Evolutionary conservation across 2,113 vertebrate species (phyloP), one percentile per base, ranked within the genome.

Genomic region (Vulpes vulpes): DNA sequence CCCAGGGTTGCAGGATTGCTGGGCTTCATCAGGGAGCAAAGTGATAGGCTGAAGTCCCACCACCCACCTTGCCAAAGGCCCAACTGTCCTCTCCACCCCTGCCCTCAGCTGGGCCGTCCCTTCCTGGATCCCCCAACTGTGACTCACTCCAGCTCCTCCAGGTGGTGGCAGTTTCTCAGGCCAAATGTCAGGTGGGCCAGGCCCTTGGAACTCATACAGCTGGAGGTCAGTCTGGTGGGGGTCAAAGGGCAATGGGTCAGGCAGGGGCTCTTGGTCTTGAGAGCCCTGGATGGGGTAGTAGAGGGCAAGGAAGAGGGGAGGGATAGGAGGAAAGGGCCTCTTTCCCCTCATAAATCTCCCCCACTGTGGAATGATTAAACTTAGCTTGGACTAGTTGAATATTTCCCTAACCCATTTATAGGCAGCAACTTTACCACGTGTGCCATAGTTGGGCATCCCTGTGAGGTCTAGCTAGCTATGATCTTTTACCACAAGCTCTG

Each of bases 131-230:
- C 55, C 43, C 64, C 59, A 16, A 5, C 69, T 0, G 4, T 0
- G 5, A 98, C 99, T 99, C 98, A 99, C 99, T 99, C 98, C 89
- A 99, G 98, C 59, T 99, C 99, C 97, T 99, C 99, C 85, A 99
- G 91, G 76, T 96, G 95, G 59, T 96, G 98, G 95, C 99, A 99
- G 8, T 98, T 96, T 76, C 96, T 96, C 96, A 99, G 98, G 81
- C 98, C 98, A 43, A 85, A 97, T 25, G 98, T 97, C 62, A 99
- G 97, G 65, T 62, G 53, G 57, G 95, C 19, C 0, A 98, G 78
- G 91, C 98, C 98, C 64, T 81, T 0, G 3, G 97, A 12, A 49
- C 49, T 65, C 16, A 99, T 91, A 9, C 15, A 97, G 97, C 98
- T 99, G 22, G 94, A 97, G 43, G 98, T 99, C 78, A 99, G 98